Evolutionary conservation across 2,113 vertebrate species (phyloP).

Genomic region (Anoplopoma fimbria): DNA sequence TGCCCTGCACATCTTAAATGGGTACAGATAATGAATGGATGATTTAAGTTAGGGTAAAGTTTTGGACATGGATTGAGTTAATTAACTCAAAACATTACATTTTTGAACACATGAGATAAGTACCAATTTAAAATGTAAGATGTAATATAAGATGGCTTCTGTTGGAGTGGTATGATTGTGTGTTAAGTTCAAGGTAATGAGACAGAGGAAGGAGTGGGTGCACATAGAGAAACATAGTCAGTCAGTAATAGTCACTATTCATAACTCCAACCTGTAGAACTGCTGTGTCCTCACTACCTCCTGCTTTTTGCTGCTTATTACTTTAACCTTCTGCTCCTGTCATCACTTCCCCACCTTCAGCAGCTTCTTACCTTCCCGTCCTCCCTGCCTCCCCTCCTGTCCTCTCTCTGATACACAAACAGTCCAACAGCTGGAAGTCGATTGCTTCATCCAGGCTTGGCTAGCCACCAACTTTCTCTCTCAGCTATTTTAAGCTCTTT

Average conservation of each 20-base stretch:
- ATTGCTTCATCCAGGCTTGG: conserved; percentile 81
- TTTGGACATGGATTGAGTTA: background rate
- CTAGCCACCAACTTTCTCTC: conserved; percentile 76
- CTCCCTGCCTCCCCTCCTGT: conserved; percentile 37
- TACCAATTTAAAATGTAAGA: background rate
- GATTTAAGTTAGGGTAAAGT: background rate
- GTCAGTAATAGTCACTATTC: background rate
- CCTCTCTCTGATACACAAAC: conserved; percentile 63
- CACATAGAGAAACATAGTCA: background rate
- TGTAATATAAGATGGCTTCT: background rate
- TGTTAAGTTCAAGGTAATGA: background rate
- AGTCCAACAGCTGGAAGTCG: conserved; percentile 73
- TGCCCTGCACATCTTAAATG: background rate
- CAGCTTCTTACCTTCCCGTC: conserved; percentile 12
- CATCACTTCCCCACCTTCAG: conserved; percentile 42
- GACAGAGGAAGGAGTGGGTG: background rate
- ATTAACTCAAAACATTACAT: background rate
- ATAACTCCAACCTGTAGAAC: conserved; percentile 5
- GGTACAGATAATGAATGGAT: background rate
- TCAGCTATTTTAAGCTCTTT: conserved; percentile 80
- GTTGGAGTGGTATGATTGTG: background rate
- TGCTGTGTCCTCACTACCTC: background rate
- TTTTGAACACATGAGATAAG: background rate
- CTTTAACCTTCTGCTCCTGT: conserved; percentile 22
- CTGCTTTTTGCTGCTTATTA: background rate